These are phyloP conservation scores for Nyctibius bracteatus DNA, from an alignment of 2,113 vertebrate genomes.

Conservation along the genomic window DNA sequence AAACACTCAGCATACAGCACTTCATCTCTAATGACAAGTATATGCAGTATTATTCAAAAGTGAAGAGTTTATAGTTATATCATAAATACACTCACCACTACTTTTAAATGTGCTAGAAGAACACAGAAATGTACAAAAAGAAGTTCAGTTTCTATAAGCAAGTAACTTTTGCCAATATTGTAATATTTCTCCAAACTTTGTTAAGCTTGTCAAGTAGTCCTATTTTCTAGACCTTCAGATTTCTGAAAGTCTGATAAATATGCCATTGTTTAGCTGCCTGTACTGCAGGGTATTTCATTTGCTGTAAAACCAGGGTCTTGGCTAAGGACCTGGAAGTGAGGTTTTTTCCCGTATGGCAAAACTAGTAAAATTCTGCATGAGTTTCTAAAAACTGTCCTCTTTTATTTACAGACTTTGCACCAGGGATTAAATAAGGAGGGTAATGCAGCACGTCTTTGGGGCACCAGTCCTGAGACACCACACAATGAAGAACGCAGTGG, in stretches of 20 bases:
- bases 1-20: neutral
- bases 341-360: neutral
- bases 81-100: neutral
- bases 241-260: neutral
- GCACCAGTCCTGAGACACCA: neutral
- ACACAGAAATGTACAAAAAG: neutral
- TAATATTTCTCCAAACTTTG: neutral
- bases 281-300: neutral
- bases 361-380: neutral
- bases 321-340: neutral
- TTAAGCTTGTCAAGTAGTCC: neutral
- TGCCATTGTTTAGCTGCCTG: neutral
- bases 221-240: neutral
- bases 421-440: neutral
- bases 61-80: neutral
- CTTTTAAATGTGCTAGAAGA: neutral
- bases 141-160: neutral
- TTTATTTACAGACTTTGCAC: neutral
- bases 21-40: neutral
- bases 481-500: neutral
- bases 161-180: neutral
- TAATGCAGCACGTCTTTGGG: neutral
- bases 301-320: neutral
- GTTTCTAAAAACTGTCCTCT: neutral
- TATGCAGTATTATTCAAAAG: neutral